A percentile compares a stretch with the other conserved stretches of the same genome.
Conservation (phyloP, 2,113 vertebrate genomes). For the Erythrocercus mccallii region DNA sequence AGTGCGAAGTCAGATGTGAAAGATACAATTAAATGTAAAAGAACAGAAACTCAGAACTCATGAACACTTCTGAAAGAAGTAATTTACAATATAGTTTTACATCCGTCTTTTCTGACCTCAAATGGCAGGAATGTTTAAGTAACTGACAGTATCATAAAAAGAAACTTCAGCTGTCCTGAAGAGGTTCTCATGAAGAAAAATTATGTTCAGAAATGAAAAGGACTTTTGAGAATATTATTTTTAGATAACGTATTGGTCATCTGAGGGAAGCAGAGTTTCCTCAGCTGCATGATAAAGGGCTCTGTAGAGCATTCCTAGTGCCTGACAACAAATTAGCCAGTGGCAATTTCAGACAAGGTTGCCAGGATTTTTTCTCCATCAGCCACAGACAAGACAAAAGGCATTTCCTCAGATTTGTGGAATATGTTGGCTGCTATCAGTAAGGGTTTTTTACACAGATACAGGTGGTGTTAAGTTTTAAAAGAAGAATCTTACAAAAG, state of each 20-base stretch:
- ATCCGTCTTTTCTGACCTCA: not conserved
- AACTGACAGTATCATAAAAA: not conserved
- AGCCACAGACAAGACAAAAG: not conserved
- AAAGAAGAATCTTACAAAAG: not conserved
- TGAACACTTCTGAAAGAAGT: not conserved
- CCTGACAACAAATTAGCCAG: not conserved
- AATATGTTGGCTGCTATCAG: not conserved
- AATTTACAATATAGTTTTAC: not conserved
- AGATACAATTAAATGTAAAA: not conserved
- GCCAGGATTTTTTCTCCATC: not conserved
- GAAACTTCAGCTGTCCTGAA: not conserved
- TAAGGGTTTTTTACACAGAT: not conserved
- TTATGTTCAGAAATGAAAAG: not conserved
- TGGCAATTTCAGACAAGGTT: not conserved
- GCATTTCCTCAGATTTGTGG: not conserved
- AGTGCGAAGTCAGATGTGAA: not conserved
- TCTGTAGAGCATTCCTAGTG: not conserved
- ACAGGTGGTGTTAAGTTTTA: not conserved
- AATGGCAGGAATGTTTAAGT: not conserved
- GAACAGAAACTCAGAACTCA: not conserved
- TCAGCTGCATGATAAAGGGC: not conserved
- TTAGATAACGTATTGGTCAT: not conserved
- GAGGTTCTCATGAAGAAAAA: not conserved
- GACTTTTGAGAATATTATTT: not conserved
- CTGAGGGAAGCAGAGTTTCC: not conserved